Evolutionary conservation across 1,140 invertebrate genomes (phyloP), one percentile per base, ranked within the genome.

Genomic region (Melanaphis sacchari): DNA sequence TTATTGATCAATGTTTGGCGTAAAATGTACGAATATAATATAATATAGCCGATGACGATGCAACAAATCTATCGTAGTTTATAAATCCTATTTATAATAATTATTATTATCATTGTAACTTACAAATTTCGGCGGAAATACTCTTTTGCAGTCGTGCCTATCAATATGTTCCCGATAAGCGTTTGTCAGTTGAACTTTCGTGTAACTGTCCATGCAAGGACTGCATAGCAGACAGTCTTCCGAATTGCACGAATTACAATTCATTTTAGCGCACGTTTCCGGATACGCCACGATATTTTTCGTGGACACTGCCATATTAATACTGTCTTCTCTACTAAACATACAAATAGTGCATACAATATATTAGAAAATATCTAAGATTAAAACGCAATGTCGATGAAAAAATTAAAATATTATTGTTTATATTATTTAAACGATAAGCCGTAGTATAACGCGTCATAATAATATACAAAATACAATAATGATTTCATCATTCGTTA

Each of bases 141-240:
- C 96, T 94, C 98, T 96, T 95, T 97, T 97, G 95, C 97, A 98
- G 94, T 97, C 97, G 93, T 97, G 97, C 94, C 96, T 96, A 94
- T 97, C 97, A 3, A 97, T 95, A 95, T 98, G 97, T 94, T 99
- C 98, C 66, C 96, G 95, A 94, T 98, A 97, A 1, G 98, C 97
- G 93, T 96, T 95, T 87, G 96, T 95, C 1, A 99, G 95, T 90
- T 95, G 96, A 5, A 95, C 94, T 94, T 96, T 96, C 41, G 96
- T 95, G 84, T 96, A 96, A 22, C 95, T 94, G n/a, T 95, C 96
- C 36, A 98, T 95, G 95, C 98, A 99, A 0, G 96, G 96, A 93
- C 96, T 96, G 95, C 99, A 99, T 0, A 99, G 95, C 90, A 96
- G 95, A 95, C 98, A 99, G n/a, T 97, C 95, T 18, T 96, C 94